Evolutionary conservation across 2,113 vertebrate species (phyloP).

Genomic region (Garra rufa): DNA sequence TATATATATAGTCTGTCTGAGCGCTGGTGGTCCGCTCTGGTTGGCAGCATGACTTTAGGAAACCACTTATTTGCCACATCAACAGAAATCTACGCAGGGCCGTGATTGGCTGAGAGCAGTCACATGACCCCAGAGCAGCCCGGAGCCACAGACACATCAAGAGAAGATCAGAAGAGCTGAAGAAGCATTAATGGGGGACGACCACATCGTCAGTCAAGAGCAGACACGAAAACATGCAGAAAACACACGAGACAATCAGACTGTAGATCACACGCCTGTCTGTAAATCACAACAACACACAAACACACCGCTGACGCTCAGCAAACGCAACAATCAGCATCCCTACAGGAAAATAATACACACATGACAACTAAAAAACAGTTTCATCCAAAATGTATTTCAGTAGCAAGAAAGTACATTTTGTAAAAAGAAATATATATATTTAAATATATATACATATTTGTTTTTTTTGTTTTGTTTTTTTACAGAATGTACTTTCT

Average conservation of each 20-base stretch:
- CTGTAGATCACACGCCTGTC: not conserved
- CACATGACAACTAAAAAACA: too few species aligned
- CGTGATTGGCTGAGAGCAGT: constrained; percentile 13
- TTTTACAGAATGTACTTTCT: too few species aligned
- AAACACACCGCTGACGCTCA: not conserved
- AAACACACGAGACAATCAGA: not conserved
- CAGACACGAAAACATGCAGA: not conserved
- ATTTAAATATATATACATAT: too few species aligned
- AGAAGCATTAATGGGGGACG: not conserved
- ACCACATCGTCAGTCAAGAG: not conserved
- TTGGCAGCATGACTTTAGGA: constrained; percentile 35
- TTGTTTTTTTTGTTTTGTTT: too few species aligned
- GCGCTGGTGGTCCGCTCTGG: constrained; percentile 50
- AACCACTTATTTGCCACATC: constrained; percentile 55
- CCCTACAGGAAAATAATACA: too few species aligned
- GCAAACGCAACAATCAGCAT: too few species aligned
- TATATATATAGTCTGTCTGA: not conserved
- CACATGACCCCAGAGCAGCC: not conserved
- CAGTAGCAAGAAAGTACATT: too few species aligned
- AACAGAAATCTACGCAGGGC: constrained; percentile 3
- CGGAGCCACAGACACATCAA: not conserved
- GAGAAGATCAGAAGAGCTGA: not conserved
- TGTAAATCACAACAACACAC: too few species aligned
- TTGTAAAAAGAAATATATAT: too few species aligned
- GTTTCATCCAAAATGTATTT: too few species aligned